A percentile compares a stretch with the other conserved stretches of the same genome.
phyloP scores from a whole-genome alignment of 1,140 invertebrate genomes.

The Pachypeltis micranthus region DNA sequence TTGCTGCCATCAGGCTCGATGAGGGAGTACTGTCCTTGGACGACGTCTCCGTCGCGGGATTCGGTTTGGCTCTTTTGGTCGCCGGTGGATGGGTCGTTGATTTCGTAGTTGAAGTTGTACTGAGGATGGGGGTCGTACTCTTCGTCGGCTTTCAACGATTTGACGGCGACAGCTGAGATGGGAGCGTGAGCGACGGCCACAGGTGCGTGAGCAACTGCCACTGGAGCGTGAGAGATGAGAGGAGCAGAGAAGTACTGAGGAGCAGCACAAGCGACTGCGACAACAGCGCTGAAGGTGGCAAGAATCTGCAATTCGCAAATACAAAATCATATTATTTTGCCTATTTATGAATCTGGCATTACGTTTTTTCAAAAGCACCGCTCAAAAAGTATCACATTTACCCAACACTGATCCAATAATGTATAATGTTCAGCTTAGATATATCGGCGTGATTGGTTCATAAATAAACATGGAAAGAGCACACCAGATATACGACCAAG shows the following conservation, averaged over 20 bases:
- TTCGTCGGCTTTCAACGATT: not conserved
- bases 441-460: too few relatives aligned
- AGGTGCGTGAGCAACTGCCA: not conserved
- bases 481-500: too few relatives aligned
- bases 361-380: too few relatives aligned
- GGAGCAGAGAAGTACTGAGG: slow-evolving; percentile 3
- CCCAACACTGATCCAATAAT: too few relatives aligned
- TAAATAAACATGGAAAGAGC: too few relatives aligned
- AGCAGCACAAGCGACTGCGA: slow-evolving; percentile 6
- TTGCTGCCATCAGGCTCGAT: slow-evolving; percentile 3
- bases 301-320: slow-evolving; percentile 5
- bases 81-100: slow-evolving; percentile 38
- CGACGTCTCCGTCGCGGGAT: not conserved
- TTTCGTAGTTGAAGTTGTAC: slow-evolving; percentile 42
- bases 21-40: not conserved
- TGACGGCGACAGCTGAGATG: not conserved
- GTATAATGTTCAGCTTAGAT: too few relatives aligned
- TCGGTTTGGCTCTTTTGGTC: slow-evolving; percentile 36
- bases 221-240: not conserved
- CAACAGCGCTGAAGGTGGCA: not conserved
- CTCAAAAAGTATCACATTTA: too few relatives aligned
- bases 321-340: too few relatives aligned
- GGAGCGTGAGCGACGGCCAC: slow-evolving; percentile 1
- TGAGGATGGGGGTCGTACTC: slow-evolving; percentile 28
- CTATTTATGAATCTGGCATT: too few relatives aligned